Base-by-base conservation (phyloP, 2,113 vertebrate species). In the Semnopithecus entellus region DNA sequence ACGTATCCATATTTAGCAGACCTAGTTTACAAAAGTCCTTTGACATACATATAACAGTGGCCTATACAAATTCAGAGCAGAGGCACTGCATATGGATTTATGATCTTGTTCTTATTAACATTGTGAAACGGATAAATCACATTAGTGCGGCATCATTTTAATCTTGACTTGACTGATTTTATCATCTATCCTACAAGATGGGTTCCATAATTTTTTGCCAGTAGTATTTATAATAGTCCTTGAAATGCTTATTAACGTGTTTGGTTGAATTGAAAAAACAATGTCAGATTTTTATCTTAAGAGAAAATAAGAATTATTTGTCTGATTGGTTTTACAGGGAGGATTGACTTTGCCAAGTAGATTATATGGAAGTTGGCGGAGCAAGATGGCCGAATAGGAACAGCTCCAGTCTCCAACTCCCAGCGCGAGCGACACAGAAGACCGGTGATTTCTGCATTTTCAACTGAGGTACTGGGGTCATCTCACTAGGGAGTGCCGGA, bases 121-220 rank as follows among this genome's bases (percentile, higher is more conserved):
- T 73, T 88, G 91, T 93, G 84, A 97, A 96, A 61, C 64, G 64
- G 72, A 70, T 85, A 88, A 88, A 89, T 96, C 66, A 86, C 50
- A 86, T 86, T 88, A 86, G 86, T 91, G 85, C 78, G 85, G 57
- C 86, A 61, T 82, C 94, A 85, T 91, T 91, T 86, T 88, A 85
- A 50, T 86, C 86, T 68, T 82, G 85, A 81, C 72, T 72, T 81
- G 87, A 82, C 57, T 86, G 83, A 95, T 86, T 96, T 91, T 82
- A 95, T 96, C 95, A 81, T 91, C 87, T 82, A 23, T 59, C 66
- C 50, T 30, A 50, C 23, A 89, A 85, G 81, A 66, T 50, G 32
- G n/a, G 20, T 52, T 61, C 90, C 35, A 73, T 61, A 48, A 93
- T 86, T 88, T 88, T 91, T 93, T 59, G 30, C 75, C 52, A 25